Percentiles rank a stretch among this genome's conserved stretches.
Evolutionary conservation across 2,113 vertebrate genomes (phyloP).

Genomic region (Bambusicola thoracicus): DNA sequence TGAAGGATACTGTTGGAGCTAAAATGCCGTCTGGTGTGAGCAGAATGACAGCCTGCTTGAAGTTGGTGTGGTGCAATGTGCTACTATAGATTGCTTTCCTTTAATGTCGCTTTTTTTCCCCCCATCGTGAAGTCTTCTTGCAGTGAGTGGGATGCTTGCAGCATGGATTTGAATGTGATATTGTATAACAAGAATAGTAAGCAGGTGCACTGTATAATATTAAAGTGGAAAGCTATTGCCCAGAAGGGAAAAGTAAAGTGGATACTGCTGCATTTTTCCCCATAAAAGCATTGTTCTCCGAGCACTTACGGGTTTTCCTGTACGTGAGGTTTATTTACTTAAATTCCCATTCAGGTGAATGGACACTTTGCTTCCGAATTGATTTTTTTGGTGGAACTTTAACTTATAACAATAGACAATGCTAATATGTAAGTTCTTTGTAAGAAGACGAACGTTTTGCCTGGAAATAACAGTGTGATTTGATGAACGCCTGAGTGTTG

Average conservation of each 20-base stretch:
- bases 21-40: background rate
- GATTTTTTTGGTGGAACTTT: background rate
- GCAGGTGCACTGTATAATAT: slow-evolving; percentile 10
- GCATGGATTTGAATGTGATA: background rate
- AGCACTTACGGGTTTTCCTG: background rate
- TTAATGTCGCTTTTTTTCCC: background rate
- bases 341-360: background rate
- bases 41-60: slow-evolving; percentile 15
- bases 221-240: slow-evolving; percentile 6
- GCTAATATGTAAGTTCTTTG: background rate
- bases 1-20: background rate
- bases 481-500: slow-evolving; percentile 40
- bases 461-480: slow-evolving; percentile 31
- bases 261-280: background rate
- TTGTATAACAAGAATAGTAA: slow-evolving; percentile 40
- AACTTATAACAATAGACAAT: background rate
- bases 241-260: background rate
- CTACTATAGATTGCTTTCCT: slow-evolving; percentile 2
- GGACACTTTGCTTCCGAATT: background rate
- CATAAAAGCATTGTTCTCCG: background rate
- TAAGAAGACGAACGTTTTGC: background rate
- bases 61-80: background rate
- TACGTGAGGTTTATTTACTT: slow-evolving; percentile 23
- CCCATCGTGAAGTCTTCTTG: background rate
- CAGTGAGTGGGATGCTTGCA: background rate